Conservation (phyloP, 1,140 invertebrate species). For the Macrocentrus cingulum region DNA sequence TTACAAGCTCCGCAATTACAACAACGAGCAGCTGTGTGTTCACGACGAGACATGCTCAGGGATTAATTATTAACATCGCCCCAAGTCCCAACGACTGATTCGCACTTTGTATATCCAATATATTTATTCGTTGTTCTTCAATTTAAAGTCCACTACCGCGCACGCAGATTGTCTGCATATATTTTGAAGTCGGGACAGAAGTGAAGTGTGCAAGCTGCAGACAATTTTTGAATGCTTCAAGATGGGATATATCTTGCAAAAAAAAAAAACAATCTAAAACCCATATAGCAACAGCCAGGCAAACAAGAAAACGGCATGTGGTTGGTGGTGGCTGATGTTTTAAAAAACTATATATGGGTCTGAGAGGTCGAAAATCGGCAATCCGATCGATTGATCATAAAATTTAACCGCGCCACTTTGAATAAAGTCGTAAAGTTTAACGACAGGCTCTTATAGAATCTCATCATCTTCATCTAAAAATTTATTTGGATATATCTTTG, state of each 20-base stretch:
- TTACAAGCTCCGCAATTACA: constrained; percentile 8
- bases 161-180: too few relatives aligned
- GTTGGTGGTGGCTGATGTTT: not conserved
- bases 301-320: constrained; percentile 4
- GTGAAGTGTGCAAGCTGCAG: too few relatives aligned
- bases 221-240: too few relatives aligned
- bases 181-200: too few relatives aligned
- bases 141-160: not conserved
- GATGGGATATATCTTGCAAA: too few relatives aligned
- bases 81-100: not conserved
- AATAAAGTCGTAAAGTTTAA: constrained; percentile 18
- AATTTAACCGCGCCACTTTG: constrained; percentile 7
- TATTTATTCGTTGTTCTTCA: not conserved
- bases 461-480: too few relatives aligned
- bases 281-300: not conserved
- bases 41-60: not conserved
- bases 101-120: not conserved
- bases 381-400: constrained; percentile 13
- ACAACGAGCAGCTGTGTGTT: constrained; percentile 1
- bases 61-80: constrained; percentile 9
- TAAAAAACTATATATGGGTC: not conserved
- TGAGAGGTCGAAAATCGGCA: not conserved
- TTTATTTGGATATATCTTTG: too few relatives aligned
- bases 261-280: not conserved
- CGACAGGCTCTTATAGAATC: too few relatives aligned